A percentile compares a stretch with the other conserved stretches of the same genome.
Evolutionary conservation across 2,113 vertebrate species (phyloP).

Genomic region (Oxyruncus cristatus): DNA sequence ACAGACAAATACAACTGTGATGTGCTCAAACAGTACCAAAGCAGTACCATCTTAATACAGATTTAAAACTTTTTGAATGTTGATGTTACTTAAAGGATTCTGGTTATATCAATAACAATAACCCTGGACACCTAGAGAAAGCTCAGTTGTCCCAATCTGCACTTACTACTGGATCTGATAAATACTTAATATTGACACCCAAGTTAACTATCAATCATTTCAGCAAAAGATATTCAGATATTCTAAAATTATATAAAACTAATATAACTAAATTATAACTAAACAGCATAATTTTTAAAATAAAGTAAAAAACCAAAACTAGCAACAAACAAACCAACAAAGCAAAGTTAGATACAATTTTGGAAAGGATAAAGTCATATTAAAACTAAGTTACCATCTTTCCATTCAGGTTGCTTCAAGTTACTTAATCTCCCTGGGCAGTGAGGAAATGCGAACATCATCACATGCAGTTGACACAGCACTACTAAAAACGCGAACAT

Average conservation of each 20-base stretch:
- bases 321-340: neutral
- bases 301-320: neutral
- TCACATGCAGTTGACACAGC: constrained; percentile 69
- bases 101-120: neutral
- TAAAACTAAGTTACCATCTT: constrained; percentile 73
- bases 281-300: neutral
- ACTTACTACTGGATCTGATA: neutral
- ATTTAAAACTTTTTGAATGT: neutral
- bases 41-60: neutral
- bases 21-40: neutral
- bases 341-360: neutral
- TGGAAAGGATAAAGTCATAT: neutral
- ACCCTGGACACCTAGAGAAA: neutral
- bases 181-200: neutral
- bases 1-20: neutral
- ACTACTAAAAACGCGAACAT: constrained; percentile 76
- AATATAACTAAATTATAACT: no score
- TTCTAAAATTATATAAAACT: neutral
- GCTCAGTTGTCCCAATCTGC: neutral
- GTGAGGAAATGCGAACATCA: constrained; percentile 67
- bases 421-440: constrained; percentile 45
- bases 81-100: neutral
- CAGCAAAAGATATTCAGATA: neutral
- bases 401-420: neutral
- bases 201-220: neutral